Base-by-base conservation (phyloP, 2,888 invertebrate species). In the Timandra comae region DNA sequence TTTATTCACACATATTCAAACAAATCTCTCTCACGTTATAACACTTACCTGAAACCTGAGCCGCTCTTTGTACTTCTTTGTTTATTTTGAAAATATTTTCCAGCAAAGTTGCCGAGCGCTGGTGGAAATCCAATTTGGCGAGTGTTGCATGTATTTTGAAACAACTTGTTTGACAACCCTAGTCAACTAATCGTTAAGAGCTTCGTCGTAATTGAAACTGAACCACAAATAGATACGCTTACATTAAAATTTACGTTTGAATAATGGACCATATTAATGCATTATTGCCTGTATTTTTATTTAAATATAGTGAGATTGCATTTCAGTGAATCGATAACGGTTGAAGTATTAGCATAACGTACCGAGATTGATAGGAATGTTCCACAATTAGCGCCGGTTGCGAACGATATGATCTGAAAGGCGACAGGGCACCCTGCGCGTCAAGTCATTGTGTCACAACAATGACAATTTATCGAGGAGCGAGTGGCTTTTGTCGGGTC, bases 391-490 rank as follows among this genome's bases (percentile, higher is more conserved):
- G 46, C 41, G 43, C 30, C 56, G 43, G 54, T 52, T 52, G 55
- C 55, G 56, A 59, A 61, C 60, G 46, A 34, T 28, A 24, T 23
- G 32, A 53, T 45, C 41, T 49, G 47, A 56, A 46, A 52, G 38
- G 40, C 30, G 34, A 33, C 35, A 48, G 39, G 49, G 49, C 51
- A 35, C 55, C 49, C 47, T 38, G 41, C 50, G 48, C 56, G 56
- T 55, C 49, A 50, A 56, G 52, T 52, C 52, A 62, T 61, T 63
- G 55, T 68, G 65, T 67, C 70, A 70, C 63, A 74, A 77, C 74
- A 71, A 70, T 67, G 52, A 66, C 67, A 60, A 70, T 72, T 68
- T 74, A 76, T 75, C 63, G 62, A 62, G 60, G 56, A 71, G 56
- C 57, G 60, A 52, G 50, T 56, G 56, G 56, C 61, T 64, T n/a